phyloP scores from a whole-genome alignment of 1,140 invertebrate genomes.

The Hylaeus anthracinus region DNA sequence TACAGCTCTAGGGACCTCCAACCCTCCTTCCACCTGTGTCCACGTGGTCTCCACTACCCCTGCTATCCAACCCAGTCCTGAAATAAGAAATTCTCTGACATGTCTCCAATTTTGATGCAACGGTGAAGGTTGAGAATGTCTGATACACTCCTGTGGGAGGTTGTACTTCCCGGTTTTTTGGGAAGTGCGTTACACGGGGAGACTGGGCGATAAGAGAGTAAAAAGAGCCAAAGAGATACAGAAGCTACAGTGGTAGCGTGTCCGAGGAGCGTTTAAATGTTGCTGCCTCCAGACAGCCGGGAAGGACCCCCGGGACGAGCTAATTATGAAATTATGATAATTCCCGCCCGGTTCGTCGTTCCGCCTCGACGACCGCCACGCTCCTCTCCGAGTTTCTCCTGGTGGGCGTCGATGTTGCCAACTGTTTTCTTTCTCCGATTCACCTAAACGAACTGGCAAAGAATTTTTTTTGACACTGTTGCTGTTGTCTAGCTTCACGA shows the following conservation, averaged over 20 bases:
- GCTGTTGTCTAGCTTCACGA: no score
- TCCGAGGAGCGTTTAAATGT: conserved; percentile 61
- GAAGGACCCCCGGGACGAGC: conserved; percentile 65
- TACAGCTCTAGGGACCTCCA: no score
- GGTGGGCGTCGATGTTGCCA: background rate
- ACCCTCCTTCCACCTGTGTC: no score
- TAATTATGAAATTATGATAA: conserved; percentile 71
- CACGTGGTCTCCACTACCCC: no score
- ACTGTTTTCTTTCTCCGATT: conserved; percentile 14
- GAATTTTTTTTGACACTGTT: no score
- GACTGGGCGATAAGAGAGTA: conserved; percentile 13
- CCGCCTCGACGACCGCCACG: conserved; percentile 42
- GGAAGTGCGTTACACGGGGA: background rate
- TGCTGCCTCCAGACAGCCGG: conserved; percentile 58
- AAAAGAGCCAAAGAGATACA: conserved; percentile 8
- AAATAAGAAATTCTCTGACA: no score
- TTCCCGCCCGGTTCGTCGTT: conserved; percentile 58
- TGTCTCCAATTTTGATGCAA: background rate
- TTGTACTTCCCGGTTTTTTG: conserved; percentile 6
- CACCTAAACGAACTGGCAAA: no score
- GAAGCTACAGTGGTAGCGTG: conserved; percentile 60
- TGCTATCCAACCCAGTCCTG: no score
- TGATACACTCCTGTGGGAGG: background rate
- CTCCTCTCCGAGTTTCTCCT: conserved; percentile 13
- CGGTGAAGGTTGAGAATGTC: no score